Base-by-base conservation (phyloP, 2,888 invertebrate genomes). In the Leptothorax acervorum region DNA sequence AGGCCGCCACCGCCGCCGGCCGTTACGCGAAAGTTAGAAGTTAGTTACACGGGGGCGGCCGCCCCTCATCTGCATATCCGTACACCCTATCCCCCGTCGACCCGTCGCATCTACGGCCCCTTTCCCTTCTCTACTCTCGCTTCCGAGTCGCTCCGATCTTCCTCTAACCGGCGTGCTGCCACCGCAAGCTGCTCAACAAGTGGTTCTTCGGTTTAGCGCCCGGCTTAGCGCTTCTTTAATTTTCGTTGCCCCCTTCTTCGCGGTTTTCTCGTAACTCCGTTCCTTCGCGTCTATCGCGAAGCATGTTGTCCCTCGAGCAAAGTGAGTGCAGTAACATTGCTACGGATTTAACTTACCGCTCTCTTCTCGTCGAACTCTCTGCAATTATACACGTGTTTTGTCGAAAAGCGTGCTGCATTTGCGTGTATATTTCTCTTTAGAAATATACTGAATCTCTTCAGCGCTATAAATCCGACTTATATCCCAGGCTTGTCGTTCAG, bases 141-240 rank as follows among this genome's bases (percentile, higher is more conserved):
- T 55, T 65, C 83, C 70, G 71, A 71, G 82, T 76, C 86, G 76
- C 81, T 82, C 68, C 57, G 75, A 71, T 83, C 82, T 82, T 66
- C 76, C 85, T 84, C 86, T 90, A 85, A 86, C 90, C 91, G 86
- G 88, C 90, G 88, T 88, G 88, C 89, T 85, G 81, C 90, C 78
- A 82, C 88, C 90, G 83, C 90, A 89, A 90, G 88, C 91, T 90
- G 94, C 91, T 94, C 94, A 94, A 94, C 94, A 94, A 94, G 94
- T 94, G 94, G 94, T 94, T 94, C 94, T 94, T 94, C 94, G 93
- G 93, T 94, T 94, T 94, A 94, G 93, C 94, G 92, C 92, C 92
- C 91, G 92, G 94, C 93, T 94, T 94, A 94, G 94, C 93, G 94
- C 94, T 94, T 94, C 93, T 93, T 94, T 94, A 94, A 94, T 94